Evolutionary conservation across 2,113 vertebrate species (phyloP).

Genomic region (Columbina picui): DNA sequence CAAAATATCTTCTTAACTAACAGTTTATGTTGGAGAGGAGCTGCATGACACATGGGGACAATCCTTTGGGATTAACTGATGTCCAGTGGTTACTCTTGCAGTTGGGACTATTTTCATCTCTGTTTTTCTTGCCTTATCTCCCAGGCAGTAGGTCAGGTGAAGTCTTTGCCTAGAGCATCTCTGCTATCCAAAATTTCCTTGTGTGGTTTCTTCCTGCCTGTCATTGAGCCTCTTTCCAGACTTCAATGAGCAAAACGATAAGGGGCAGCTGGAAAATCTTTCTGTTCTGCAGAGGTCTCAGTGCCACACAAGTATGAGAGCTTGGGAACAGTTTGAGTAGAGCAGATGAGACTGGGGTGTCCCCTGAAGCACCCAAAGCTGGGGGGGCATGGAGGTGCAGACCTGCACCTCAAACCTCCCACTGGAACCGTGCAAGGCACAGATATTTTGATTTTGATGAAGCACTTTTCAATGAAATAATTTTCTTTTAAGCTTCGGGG

Average conservation of each 20-base stretch:
- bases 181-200: not conserved
- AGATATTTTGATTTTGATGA: not conserved
- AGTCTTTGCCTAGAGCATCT: not conserved
- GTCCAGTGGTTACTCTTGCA: not conserved
- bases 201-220: not conserved
- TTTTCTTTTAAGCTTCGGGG: not conserved
- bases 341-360: rapidly evolving
- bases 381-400: rapidly evolving
- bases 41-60: not conserved
- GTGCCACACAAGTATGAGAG: not conserved
- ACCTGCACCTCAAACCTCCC: not conserved
- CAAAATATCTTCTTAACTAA: not conserved
- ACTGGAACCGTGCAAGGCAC: not conserved
- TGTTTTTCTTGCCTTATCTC: not conserved
- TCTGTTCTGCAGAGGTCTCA: rapidly evolving
- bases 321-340: not conserved
- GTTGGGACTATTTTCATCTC: not conserved
- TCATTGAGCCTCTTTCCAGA: not conserved
- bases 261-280: not conserved
- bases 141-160: not conserved
- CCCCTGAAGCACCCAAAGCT: not conserved
- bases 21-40: not conserved
- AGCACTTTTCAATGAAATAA: not conserved
- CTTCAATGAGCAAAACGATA: not conserved
- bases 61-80: not conserved